These are phyloP conservation scores for Schizopygopsis pylzovi DNA, from an alignment of 2,797 vertebrate species.

Conservation along the genomic window DNA sequence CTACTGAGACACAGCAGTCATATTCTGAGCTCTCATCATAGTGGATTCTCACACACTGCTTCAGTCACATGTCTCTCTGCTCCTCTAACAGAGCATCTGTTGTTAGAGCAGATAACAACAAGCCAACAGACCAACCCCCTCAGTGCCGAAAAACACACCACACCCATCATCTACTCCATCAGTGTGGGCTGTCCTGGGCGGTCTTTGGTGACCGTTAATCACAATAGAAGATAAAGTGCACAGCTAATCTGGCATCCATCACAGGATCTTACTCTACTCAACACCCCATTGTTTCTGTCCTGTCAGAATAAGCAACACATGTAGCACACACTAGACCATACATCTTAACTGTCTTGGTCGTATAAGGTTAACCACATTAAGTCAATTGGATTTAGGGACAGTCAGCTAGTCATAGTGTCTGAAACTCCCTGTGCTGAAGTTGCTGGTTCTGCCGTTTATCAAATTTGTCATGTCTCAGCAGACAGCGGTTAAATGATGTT, in stretches of 20 bases:
- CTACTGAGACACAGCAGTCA: background rate
- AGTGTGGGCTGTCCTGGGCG: background rate
- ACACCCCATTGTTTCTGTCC: background rate
- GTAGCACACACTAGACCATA: background rate
- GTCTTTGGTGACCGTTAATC: background rate
- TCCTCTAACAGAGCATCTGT: conserved; percentile 36
- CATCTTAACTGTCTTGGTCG: background rate
- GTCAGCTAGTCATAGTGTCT: background rate
- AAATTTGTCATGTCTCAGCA: background rate
- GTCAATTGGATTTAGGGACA: background rate
- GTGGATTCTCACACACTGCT: background rate
- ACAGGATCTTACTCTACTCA: background rate
- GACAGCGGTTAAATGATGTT: background rate
- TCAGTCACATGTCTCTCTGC: conserved; percentile 20
- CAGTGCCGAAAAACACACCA: background rate
- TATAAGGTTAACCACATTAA: background rate
- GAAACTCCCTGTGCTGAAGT: conserved; percentile 7
- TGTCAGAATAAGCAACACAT: background rate
- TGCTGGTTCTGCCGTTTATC: background rate
- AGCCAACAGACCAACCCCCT: background rate
- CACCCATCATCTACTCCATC: background rate
- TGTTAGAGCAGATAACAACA: conserved; percentile 26
- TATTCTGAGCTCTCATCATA: conserved; percentile 10
- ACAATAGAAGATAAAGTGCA: conserved; percentile 18
- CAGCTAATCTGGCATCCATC: conserved; percentile 18